Evolutionary conservation across 2,888 invertebrate species (phyloP), one percentile per base, ranked within the genome.

Genomic region (Labia minor): DNA sequence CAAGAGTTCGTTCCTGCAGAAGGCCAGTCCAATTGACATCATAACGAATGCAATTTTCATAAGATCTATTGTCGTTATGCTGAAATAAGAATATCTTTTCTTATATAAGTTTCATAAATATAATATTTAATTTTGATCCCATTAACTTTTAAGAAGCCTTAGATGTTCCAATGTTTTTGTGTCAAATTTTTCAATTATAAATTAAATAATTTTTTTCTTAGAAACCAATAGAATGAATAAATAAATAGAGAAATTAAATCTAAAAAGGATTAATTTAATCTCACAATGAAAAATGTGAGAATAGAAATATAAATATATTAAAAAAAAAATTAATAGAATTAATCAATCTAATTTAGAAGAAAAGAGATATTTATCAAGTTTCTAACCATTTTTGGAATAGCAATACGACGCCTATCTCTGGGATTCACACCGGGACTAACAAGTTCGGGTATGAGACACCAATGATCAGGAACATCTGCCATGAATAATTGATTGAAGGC

Each of bases 401-500:
- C 83, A 72, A 90, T 77, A 67, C 78, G 76, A 77, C 83, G 85
- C 67, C 86, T 80, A 74, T 84, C 80, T 66, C 83, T 80, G 70
- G 78, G 75, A 3, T 84, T 81, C 64, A 87, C 76, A 74, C 84
- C 82, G 2, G 72, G 68, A 72, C 73, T 63, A 71, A 76, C 74
- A 67, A 92, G 78, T 71, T 86, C 85, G 0, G 90, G 88, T 20
- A 90, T 83, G 6, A 70, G 66, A 75, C 94, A 95, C 91, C 93
- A 93, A 78, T 93, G 89, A 62, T 88, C 86, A 0, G 94, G 94
- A 37, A 87, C 85, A 73, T 92, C 89, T 2, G 92, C 86, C 90
- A 95, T 92, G 78, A 95, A 95, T 37, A 95, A 82, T 78, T 94
- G 94, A 79, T 92, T 94, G 78, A 95, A 93, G 2, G 93, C 93